phyloP scores from a whole-genome alignment of 2,113 vertebrate species.

The Callionymus lyra region DNA sequence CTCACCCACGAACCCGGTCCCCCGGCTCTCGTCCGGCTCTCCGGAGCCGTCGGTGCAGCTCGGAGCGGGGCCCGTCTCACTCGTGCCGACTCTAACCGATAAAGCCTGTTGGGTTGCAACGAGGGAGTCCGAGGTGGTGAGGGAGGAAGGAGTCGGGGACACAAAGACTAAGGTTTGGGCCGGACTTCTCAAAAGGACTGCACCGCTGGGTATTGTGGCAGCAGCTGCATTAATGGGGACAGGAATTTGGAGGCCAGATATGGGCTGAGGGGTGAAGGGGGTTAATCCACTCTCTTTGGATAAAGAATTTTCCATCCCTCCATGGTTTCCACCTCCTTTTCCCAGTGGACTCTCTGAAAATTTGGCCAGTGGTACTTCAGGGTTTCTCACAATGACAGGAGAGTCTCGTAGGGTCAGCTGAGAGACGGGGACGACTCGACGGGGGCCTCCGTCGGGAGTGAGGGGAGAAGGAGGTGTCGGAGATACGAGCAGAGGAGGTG shows the following conservation, averaged over 20 bases:
- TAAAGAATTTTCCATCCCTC: slow-evolving; percentile 24
- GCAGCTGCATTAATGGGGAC: slow-evolving; percentile 79
- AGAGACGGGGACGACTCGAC: slow-evolving; percentile 69
- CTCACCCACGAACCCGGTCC: slow-evolving; percentile 42
- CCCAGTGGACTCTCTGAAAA: slow-evolving; percentile 72
- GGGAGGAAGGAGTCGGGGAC: slow-evolving; percentile 57
- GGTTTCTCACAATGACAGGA: slow-evolving; percentile 84
- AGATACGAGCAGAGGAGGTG: slow-evolving; percentile 69
- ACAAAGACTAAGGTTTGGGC: slow-evolving; percentile 61
- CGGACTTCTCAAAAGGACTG: slow-evolving; percentile 59
- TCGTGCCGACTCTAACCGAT: slow-evolving; percentile 58
- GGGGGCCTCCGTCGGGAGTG: slow-evolving; percentile 70
- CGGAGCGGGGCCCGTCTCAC: slow-evolving; percentile 36
- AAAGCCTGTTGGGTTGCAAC: slow-evolving; percentile 51
- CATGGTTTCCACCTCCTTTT: slow-evolving; percentile 34
- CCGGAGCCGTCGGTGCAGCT: slow-evolving; percentile 35
- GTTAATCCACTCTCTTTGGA: slow-evolving; percentile 41
- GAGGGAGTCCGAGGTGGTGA: slow-evolving; percentile 41
- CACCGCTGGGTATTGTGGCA: slow-evolving; percentile 56
- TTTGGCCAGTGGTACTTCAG: slow-evolving; percentile 79
- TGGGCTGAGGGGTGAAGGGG: slow-evolving; percentile 43
- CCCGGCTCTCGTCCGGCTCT: slow-evolving; percentile 36
- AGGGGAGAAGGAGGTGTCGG: slow-evolving; percentile 67
- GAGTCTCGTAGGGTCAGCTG: slow-evolving; percentile 75
- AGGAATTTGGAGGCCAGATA: slow-evolving; percentile 72